Evolutionary conservation across 2,888 invertebrate genomes (phyloP).

Genomic region (Buathra laborator): DNA sequence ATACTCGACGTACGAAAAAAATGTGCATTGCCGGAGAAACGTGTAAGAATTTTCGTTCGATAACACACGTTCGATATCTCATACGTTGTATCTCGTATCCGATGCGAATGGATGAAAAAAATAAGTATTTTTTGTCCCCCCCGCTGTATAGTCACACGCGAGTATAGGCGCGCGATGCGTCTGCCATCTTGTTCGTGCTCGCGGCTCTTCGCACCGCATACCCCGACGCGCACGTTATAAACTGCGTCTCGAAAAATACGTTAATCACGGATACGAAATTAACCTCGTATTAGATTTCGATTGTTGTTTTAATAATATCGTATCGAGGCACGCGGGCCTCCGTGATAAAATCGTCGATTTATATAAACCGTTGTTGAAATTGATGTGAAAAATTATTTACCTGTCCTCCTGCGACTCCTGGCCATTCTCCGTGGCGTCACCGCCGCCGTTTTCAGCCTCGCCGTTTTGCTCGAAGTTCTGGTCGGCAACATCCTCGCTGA

Average conservation of each 20-base stretch:
- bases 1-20: slow-evolving; percentile 42
- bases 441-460: slow-evolving; percentile 88
- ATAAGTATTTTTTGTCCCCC: not conserved
- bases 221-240: slow-evolving; percentile 24
- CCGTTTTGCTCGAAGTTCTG: slow-evolving; percentile 88
- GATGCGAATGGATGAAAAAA: slow-evolving; percentile 78
- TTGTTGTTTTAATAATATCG: not conserved
- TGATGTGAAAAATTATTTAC: slow-evolving; percentile 76
- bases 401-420: slow-evolving; percentile 85
- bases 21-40: slow-evolving; percentile 48
- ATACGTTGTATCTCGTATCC: slow-evolving; percentile 40
- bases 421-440: slow-evolving; percentile 90
- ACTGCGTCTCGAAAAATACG: slow-evolving; percentile 24
- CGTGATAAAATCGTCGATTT: not conserved
- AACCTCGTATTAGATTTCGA: slow-evolving; percentile 14
- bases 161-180: slow-evolving; percentile 27
- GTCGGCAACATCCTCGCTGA: slow-evolving; percentile 86
- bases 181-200: slow-evolving; percentile 73
- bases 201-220: slow-evolving; percentile 22
- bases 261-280: not conserved
- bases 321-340: not conserved
- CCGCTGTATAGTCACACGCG: not conserved
- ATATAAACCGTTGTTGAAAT: not conserved
- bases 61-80: slow-evolving; percentile 41
- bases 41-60: not conserved